Evolutionary conservation across 2,797 vertebrate species (phyloP), one percentile per base, ranked within the genome.

Genomic region (Oreochromis grahami): DNA sequence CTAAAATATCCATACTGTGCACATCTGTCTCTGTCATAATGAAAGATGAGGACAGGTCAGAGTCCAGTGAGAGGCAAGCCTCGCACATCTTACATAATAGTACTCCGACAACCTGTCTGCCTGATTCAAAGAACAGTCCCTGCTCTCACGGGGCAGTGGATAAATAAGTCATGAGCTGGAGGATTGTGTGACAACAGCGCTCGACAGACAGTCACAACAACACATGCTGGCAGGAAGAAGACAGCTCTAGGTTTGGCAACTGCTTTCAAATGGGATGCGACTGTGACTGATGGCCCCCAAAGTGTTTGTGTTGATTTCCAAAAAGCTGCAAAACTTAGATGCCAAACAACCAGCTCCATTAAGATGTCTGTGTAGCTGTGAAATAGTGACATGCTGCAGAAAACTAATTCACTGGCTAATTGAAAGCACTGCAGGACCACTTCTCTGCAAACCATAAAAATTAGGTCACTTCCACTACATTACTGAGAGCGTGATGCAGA

Each of bases 101-200:
- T 34, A 19, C 24, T 76, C 76, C n/a, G 79, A 72, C 83, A 78
- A 88, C 82, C 88, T 88, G 78, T 91, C 87, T 50, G 81, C 82
- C 84, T 78, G 82, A 92, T 81, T 92, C 89, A 93, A 84, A 91
- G 90, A 85, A 87, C 86, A 87, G 83, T 38, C 82, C 76, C 77
- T 4, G 55, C 85, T 87, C 87, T 86, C 86, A 89, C 72, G 85
- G 92, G 90, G 72, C 89, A 80, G 87, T 11, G 21, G 80, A 92
- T 96, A 88, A 97, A 96, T 96, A 95, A 96, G 86, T 93, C 77
- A 96, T 96, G 93, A 95, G 88, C 81, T 80, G 86, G 83, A 90
- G 93, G 87, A 80, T 89, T 90, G 93, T 94, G 89, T 93, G 93
- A 94, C 91, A 95, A 94, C 92, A 92, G 78, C 12, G 82, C 79